Evolutionary conservation across 2,113 vertebrate species (phyloP), one percentile per base, ranked within the genome.

Genomic region (Egretta garzetta): DNA sequence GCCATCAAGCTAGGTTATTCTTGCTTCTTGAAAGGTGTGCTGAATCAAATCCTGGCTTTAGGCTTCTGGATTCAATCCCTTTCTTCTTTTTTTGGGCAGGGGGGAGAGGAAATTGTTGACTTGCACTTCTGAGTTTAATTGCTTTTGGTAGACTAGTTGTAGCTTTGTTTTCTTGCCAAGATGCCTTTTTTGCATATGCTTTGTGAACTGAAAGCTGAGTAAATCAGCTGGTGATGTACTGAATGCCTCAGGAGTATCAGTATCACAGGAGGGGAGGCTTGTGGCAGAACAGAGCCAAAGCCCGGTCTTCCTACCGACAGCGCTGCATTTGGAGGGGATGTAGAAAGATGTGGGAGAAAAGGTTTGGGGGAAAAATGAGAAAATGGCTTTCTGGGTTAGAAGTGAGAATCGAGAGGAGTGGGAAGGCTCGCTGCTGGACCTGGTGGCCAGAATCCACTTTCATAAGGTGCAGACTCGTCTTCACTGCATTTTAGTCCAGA

Each of bases 401-500:
- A 56, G 19, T 63, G 32, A 68, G 56, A 56, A 47, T 6, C 4
- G 9, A 10, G 11, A 73, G 32, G 60, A 77, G 43, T 11, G 64
- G 14, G 37, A 76, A 9, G 15, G 12, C 24, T 82, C 9, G 1
- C 8, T 82, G 66, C 49, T 76, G 50, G 53, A 80, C 24, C 20
- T 10, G 5, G 15, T 53, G 74, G 13, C 6, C 45, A 58, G 32
- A 81, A 74, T 56, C 17, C 15, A 3, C 32, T 50, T 89, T 59
- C 6, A 3, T 10, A 18, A 71, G 21, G 24, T 0, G 1, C n/a
- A 50, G 41, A 6, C 37, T 84, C 27, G 7, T 49, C 35, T 77
- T 70, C 8, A 2, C 11, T n/a, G 5, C 1, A 0, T 53, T 70
- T 76, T 27, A 58, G 0, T 41, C 19, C 3, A 3, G 6, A 45